Conservation (phyloP, 1,140 invertebrate species). For the Drosophila paulistorum region DNA sequence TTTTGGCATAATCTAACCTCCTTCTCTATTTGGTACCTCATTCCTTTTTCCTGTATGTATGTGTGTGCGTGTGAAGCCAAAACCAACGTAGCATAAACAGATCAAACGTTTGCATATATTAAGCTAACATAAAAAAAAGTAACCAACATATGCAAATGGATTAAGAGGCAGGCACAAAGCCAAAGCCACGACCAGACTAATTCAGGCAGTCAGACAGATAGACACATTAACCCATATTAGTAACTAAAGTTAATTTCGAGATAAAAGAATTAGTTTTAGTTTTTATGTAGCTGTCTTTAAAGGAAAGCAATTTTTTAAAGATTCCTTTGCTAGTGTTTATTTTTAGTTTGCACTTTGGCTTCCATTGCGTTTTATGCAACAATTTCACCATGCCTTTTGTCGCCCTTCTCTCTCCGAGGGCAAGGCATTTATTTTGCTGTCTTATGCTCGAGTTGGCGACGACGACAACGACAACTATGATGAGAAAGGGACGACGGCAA, state of each 20-base stretch:
- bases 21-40: not conserved
- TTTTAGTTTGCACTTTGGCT: constrained; percentile 43
- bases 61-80: constrained; percentile 30
- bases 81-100: constrained; percentile 65
- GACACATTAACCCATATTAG: constrained; percentile 43
- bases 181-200: constrained; percentile 38
- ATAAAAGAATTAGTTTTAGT: constrained; percentile 12
- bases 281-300: not conserved
- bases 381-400: constrained; percentile 27
- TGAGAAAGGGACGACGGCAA: constrained; percentile 19
- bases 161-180: constrained; percentile 16
- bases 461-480: constrained; percentile 22
- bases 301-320: not conserved
- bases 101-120: constrained; percentile 72
- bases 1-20: constrained; percentile 2
- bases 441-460: constrained; percentile 40
- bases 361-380: constrained; percentile 49
- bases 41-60: not conserved
- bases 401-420: constrained; percentile 33
- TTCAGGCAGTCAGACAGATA: constrained; percentile 33
- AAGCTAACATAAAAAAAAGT: constrained; percentile 11
- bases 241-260: constrained; percentile 7
- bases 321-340: constrained; percentile 43
- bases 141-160: constrained; percentile 33
- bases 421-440: constrained; percentile 52